A percentile compares a stretch with the other conserved stretches of the same genome.
These are phyloP conservation scores for Aphis craccivora DNA, from an alignment of 1,140 invertebrate genomes.

Conservation along the genomic window DNA sequence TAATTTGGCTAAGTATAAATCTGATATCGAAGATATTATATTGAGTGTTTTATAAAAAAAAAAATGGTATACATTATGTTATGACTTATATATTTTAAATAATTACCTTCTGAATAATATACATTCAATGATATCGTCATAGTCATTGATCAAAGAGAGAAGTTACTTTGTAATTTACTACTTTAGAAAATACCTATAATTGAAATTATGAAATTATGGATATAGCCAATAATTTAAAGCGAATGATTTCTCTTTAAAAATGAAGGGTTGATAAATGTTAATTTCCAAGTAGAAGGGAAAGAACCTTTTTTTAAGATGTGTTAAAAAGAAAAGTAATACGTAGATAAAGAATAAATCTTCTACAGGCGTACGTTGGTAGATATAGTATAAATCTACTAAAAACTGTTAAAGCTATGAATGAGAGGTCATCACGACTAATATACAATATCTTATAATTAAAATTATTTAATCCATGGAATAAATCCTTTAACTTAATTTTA, in stretches of 20 bases:
- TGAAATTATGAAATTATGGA: not conserved
- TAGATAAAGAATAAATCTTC: not conserved
- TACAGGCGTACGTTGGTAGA: not conserved
- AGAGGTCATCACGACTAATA: not conserved
- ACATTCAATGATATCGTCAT: too few species aligned
- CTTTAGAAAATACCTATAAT: not conserved
- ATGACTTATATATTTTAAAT: too few species aligned
- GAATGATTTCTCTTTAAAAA: not conserved
- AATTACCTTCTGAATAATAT: too few species aligned
- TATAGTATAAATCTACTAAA: not conserved
- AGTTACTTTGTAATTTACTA: not conserved
- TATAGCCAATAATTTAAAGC: not conserved
- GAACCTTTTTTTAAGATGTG: not conserved
- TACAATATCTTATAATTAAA: not conserved
- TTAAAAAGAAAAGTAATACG: not conserved
- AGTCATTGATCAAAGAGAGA: not conserved
- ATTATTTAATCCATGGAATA: not conserved
- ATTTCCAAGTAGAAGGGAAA: not conserved
- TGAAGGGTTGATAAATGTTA: not conserved
- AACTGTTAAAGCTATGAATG: fast-evolving
- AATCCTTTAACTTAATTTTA: not conserved
- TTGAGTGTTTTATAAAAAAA: too few species aligned
- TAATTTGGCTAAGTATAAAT: too few species aligned
- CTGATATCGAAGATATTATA: too few species aligned
- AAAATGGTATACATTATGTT: too few species aligned